Conservation (phyloP, 2,113 vertebrate genomes). For the Chloropsis cyanopogon region DNA sequence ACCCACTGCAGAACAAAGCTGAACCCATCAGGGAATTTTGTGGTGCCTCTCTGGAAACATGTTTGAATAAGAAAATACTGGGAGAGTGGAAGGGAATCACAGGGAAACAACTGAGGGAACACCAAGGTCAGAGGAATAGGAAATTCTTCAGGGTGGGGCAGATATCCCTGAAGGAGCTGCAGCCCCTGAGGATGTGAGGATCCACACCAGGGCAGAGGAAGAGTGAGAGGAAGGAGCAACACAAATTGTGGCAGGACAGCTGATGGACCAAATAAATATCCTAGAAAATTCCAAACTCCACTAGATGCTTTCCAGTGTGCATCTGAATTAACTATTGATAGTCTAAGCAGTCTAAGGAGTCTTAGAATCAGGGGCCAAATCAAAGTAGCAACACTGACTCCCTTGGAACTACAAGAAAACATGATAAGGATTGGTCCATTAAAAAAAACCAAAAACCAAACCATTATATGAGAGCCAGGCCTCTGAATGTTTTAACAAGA, state of each 20-base stretch:
- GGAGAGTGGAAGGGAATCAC: neutral
- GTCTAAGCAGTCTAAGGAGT: fast-evolving
- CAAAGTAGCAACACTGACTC: neutral
- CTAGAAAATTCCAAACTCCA: neutral
- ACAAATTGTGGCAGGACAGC: neutral
- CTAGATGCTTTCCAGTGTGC: neutral
- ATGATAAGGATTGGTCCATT: neutral
- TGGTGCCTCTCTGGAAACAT: neutral
- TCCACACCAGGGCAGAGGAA: no score
- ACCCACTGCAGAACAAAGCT: neutral
- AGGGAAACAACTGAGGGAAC: neutral
- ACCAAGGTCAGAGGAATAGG: neutral
- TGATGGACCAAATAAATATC: neutral
- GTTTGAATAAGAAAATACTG: neutral
- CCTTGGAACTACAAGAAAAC: neutral
- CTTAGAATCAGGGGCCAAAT: neutral
- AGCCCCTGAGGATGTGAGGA: neutral
- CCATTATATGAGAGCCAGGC: neutral
- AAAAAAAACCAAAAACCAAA: neutral
- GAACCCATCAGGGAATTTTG: neutral
- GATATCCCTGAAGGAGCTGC: neutral
- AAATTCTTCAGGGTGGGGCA: neutral
- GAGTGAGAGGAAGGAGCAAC: neutral
- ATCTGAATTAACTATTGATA: neutral
- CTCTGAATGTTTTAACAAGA: neutral